Evolutionary conservation across 2,113 vertebrate species (phyloP).

Genomic region (Caloenas nicobarica): DNA sequence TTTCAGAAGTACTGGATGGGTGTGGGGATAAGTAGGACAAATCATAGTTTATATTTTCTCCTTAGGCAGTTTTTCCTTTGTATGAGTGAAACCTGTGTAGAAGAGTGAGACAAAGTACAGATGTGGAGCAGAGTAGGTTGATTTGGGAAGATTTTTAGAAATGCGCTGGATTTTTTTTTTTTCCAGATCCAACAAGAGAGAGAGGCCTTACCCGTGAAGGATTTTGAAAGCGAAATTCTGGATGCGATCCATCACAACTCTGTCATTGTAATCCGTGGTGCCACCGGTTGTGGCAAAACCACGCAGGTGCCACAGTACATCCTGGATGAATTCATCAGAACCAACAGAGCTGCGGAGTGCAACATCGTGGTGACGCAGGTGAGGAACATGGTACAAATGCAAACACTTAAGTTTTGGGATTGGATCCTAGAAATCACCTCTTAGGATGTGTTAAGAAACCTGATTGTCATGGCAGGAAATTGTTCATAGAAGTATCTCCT

Average conservation of each 20-base stretch:
- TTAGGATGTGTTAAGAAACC: not conserved
- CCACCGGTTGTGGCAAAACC: slow-evolving; percentile 97
- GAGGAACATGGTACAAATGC: not conserved
- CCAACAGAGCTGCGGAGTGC: slow-evolving; percentile 83
- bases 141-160: not conserved
- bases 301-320: slow-evolving; percentile 97
- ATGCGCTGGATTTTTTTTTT: not conserved
- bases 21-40: not conserved
- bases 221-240: slow-evolving; percentile 89
- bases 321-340: slow-evolving; percentile 86
- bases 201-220: slow-evolving; percentile 86
- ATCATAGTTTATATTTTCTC: too few relatives aligned
- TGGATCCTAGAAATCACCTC: rapidly evolving
- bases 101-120: not conserved
- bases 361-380: slow-evolving; percentile 98
- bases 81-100: not conserved
- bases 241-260: slow-evolving; percentile 75
- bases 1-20: not conserved
- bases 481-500: not conserved
- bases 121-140: not conserved
- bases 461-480: not conserved
- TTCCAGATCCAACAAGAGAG: slow-evolving; percentile 83
- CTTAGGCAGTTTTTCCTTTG: not conserved
- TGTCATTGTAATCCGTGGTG: slow-evolving; percentile 93
- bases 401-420: not conserved